Percentiles rank a stretch among this genome's conserved stretches.
Conservation (phyloP, 2,888 invertebrate genomes). For the Erebia aethiops region DNA sequence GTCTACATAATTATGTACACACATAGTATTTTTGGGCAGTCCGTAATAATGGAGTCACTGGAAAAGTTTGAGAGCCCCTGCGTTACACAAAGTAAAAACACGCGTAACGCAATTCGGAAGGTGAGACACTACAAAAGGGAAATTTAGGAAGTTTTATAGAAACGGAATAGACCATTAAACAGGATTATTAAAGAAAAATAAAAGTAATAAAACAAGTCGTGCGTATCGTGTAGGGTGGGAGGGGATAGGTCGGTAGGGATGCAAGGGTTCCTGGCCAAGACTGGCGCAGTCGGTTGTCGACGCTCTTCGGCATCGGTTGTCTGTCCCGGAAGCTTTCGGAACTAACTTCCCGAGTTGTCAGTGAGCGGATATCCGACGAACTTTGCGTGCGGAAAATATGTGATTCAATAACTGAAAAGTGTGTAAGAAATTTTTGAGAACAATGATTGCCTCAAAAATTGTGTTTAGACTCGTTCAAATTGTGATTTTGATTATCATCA, state of each 20-base stretch:
- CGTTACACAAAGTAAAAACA: neutral
- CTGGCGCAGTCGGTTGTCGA: constrained; percentile 61
- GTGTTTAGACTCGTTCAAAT: constrained; percentile 53
- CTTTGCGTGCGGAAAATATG: neutral
- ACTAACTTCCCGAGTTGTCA: constrained; percentile 46
- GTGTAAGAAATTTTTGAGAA: constrained; percentile 21
- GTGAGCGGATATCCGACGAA: constrained; percentile 40
- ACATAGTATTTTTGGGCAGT: too few species aligned
- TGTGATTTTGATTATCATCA: constrained; percentile 52
- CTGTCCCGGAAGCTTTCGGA: constrained; percentile 34
- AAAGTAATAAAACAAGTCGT: constrained; percentile 77
- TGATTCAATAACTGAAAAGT: neutral
- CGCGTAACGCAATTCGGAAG: constrained; percentile 4
- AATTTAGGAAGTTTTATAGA: constrained; percentile 69
- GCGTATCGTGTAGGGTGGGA: constrained; percentile 46
- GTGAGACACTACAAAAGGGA: constrained; percentile 46
- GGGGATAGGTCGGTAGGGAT: constrained; percentile 55
- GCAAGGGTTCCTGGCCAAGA: constrained; percentile 37
- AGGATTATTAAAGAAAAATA: constrained; percentile 79
- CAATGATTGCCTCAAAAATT: constrained; percentile 53
- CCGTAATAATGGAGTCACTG: neutral
- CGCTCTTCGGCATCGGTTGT: constrained; percentile 46
- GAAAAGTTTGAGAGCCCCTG: neutral
- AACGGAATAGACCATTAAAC: constrained; percentile 74
- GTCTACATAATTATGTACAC: too few species aligned